These are phyloP conservation scores for Philereme transversata DNA, from an alignment of 2,888 invertebrate genomes.

Conservation along the genomic window DNA sequence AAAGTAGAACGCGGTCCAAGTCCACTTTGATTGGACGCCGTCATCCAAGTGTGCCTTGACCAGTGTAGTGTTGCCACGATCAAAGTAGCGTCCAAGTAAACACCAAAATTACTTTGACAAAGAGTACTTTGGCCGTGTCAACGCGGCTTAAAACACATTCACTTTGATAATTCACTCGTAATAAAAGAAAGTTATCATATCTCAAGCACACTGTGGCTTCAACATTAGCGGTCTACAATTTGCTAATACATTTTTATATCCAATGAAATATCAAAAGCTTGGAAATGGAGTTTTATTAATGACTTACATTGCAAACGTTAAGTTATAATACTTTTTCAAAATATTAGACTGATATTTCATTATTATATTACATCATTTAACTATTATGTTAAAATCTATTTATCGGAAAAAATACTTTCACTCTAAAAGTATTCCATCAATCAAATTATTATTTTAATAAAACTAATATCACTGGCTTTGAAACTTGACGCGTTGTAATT, in stretches of 20 bases:
- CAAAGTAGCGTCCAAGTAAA: too few species aligned
- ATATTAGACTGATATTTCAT: conserved; percentile 12
- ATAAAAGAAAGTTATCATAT: conserved; percentile 2
- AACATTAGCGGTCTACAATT: conserved; percentile 15
- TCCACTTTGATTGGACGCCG: too few species aligned
- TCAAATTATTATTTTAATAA: conserved; percentile 17
- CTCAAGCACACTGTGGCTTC: conserved; percentile 25
- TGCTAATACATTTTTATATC: conserved; percentile 28
- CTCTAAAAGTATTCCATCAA: conserved; percentile 11
- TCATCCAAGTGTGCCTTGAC: too few species aligned
- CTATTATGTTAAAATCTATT: conserved; percentile 12
- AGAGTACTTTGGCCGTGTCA: too few species aligned
- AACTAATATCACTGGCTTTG: conserved; percentile 10
- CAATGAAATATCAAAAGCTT: conserved; percentile 7
- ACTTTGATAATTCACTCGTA: neutral
- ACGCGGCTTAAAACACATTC: neutral
- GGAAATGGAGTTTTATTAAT: conserved; percentile 10
- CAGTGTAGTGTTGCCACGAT: too few species aligned
- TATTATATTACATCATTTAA: conserved; percentile 12
- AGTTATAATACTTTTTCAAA: conserved; percentile 7
- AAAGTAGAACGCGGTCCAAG: too few species aligned
- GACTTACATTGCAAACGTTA: conserved; percentile 14
- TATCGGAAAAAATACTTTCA: conserved; percentile 4
- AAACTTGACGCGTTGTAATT: conserved; percentile 13
- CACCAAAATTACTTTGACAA: too few species aligned